Base-by-base conservation (phyloP, 2,888 invertebrate species). In the Parochlus steinenii region DNA sequence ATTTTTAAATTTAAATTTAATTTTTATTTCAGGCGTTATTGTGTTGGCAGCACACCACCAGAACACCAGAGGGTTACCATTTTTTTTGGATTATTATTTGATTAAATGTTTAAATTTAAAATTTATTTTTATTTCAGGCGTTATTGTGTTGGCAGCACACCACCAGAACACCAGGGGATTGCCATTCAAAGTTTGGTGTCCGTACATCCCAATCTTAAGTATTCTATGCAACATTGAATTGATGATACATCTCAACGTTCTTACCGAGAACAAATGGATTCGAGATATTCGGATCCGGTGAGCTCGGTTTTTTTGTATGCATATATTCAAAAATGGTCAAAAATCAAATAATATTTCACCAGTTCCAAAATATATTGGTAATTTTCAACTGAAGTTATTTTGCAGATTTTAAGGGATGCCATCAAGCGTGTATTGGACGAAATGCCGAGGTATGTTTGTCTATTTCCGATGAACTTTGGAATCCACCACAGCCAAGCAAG, bases 251-350 rank as follows among this genome's bases (percentile, higher is more conserved):
- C 61, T 87, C 34, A 80, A 81, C 43, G 64, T 72, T 1, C 57
- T 82, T 14, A 86, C 86, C 1, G n/a, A n/a, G n/a, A n/a, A n/a
- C n/a, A n/a, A n/a, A n/a, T 87, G 86, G 86, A 61, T 82, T 5
- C 64, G 86, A 24, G n/a, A n/a, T n/a, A n/a, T n/a, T n/a, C n/a
- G n/a, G n/a, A n/a, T n/a, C n/a, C n/a, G n/a, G n/a, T n/a, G n/a
- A n/a, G n/a, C n/a, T n/a, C n/a, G n/a, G n/a, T n/a, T n/a, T n/a
- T n/a, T n/a, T n/a, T n/a, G n/a, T n/a, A n/a, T n/a, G n/a, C n/a
- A n/a, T n/a, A n/a, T n/a, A n/a, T n/a, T n/a, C n/a, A n/a, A n/a
- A n/a, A n/a, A n/a, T n/a, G n/a, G n/a, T n/a, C n/a, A n/a, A n/a
- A n/a, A n/a, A n/a, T n/a, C n/a, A n/a, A n/a, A n/a, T n/a, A n/a